Evolutionary conservation across 2,113 vertebrate genomes (phyloP).

Genomic region (Corythaixoides concolor): DNA sequence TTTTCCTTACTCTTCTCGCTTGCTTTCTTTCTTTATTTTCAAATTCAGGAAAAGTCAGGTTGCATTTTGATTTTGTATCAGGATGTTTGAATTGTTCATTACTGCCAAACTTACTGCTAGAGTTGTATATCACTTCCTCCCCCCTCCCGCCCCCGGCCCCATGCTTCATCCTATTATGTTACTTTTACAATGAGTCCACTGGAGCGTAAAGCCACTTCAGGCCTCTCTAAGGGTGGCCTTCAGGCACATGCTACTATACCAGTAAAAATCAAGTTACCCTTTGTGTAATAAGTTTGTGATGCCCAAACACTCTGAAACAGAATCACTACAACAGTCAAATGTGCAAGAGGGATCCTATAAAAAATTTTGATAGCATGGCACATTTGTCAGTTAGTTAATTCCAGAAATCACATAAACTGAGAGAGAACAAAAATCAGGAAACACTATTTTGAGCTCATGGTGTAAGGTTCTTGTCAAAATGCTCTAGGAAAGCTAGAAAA

Average conservation of each 20-base stretch:
- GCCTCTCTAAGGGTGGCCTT: slow-evolving; percentile 42
- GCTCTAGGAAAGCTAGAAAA: not conserved
- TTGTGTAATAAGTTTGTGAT: not conserved
- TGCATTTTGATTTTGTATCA: not conserved
- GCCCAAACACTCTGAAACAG: not conserved
- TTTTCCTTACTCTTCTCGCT: not conserved
- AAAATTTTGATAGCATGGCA: not conserved
- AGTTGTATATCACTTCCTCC: not conserved
- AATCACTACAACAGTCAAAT: not conserved
- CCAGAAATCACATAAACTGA: not conserved
- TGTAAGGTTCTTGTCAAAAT: not conserved
- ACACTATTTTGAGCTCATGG: not conserved
- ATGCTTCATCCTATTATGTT: slow-evolving; percentile 10
- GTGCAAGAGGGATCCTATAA: not conserved
- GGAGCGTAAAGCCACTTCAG: slow-evolving; percentile 2
- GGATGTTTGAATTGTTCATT: not conserved
- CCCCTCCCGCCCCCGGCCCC: rapidly evolving
- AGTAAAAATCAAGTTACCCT: slow-evolving; percentile 21
- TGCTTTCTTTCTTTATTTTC: not conserved
- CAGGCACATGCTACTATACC: not conserved
- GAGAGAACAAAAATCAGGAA: not conserved
- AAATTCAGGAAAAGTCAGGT: not conserved
- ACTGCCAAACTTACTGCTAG: not conserved
- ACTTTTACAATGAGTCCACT: slow-evolving; percentile 26
- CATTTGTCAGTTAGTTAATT: slow-evolving; percentile 41